Conservation (phyloP, 2,113 vertebrate species). For the Alaudala cheleensis region DNA sequence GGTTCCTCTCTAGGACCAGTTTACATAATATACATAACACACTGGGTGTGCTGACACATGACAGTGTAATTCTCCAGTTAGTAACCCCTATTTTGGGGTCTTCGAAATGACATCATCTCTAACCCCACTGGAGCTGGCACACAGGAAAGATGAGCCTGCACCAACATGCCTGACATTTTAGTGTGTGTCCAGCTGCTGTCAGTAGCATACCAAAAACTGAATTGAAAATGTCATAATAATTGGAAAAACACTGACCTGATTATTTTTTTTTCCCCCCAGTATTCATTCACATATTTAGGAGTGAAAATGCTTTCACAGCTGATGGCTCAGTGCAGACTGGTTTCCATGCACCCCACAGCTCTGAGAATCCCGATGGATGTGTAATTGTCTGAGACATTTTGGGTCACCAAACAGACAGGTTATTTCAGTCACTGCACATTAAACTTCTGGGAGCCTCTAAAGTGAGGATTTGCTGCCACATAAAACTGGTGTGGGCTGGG, state of each 20-base stretch:
- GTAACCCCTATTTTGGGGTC: not conserved
- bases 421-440: conserved; percentile 12
- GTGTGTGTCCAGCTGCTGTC: not conserved
- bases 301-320: conserved; percentile 10
- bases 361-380: not conserved
- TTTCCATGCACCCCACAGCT: not conserved
- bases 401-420: not conserved
- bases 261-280: not conserved
- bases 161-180: not conserved
- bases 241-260: not conserved
- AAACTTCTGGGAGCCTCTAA: not conserved
- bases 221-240: not conserved
- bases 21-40: not conserved
- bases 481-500: not conserved
- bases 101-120: not conserved
- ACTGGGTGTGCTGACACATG: not conserved
- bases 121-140: not conserved
- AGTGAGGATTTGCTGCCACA: not conserved
- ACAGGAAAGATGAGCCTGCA: not conserved
- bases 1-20: not conserved
- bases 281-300: not conserved
- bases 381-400: not conserved
- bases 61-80: not conserved
- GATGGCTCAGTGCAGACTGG: not conserved
- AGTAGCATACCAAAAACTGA: not conserved